phyloP scores from a whole-genome alignment of 2,113 vertebrate species.

The Grammomys surdaster region DNA sequence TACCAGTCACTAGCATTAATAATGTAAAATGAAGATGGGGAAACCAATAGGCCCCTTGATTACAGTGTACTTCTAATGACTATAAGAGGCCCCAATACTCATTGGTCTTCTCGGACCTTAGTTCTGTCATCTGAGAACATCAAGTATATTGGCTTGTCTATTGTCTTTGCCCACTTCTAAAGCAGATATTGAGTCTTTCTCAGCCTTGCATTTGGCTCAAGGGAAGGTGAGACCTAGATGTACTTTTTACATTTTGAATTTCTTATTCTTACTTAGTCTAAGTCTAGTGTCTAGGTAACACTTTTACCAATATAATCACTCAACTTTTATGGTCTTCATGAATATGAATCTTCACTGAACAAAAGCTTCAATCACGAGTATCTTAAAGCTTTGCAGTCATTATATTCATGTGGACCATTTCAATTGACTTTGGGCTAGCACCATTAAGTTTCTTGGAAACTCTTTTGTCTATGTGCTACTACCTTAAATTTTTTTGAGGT shows the following conservation, averaged over 20 bases:
- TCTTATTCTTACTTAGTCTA: neutral
- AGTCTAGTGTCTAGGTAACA: neutral
- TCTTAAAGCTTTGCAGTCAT: neutral
- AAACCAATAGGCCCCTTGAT: neutral
- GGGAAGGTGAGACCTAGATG: neutral
- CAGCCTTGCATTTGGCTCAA: neutral
- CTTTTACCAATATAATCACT: neutral
- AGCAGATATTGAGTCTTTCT: neutral
- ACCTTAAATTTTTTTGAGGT: neutral
- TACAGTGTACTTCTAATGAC: neutral
- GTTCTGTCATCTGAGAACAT: neutral
- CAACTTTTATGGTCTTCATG: neutral
- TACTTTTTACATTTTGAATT: neutral
- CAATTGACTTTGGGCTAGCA: neutral
- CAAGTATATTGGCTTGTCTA: neutral
- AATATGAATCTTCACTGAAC: neutral
- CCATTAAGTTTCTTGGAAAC: neutral
- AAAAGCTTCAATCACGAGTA: neutral
- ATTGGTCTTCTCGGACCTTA: neutral
- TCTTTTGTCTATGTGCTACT: neutral
- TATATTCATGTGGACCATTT: neutral
- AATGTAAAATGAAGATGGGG: neutral
- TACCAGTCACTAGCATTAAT: neutral
- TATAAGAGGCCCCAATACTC: neutral
- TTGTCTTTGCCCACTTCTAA: neutral